phyloP scores from a whole-genome alignment of 2,113 vertebrate genomes.

The Pogonocichla stellata region DNA sequence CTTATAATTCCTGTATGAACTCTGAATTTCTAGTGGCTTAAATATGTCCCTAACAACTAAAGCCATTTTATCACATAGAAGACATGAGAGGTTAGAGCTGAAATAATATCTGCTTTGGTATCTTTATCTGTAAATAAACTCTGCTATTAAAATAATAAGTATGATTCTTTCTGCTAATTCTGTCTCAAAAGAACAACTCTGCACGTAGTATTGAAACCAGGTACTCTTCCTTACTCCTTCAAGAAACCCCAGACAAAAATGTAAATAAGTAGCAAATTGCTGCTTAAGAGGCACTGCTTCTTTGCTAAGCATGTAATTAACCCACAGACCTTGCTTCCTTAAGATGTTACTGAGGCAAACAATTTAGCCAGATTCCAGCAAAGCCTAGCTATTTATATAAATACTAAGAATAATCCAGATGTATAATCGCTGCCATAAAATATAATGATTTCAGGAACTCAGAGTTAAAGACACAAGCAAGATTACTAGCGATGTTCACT shows the following conservation, averaged over 20 bases:
- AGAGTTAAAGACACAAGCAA: not conserved
- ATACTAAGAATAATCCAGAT: not conserved
- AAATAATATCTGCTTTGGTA: not conserved
- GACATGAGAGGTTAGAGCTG: not conserved
- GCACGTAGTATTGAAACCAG: not conserved
- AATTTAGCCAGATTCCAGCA: not conserved
- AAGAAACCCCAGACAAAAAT: not conserved
- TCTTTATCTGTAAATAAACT: not conserved
- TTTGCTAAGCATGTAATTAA: conserved; percentile 9
- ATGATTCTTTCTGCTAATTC: not conserved
- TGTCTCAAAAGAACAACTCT: not conserved
- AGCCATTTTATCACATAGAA: not conserved
- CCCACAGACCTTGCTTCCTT: not conserved
- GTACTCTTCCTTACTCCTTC: not conserved
- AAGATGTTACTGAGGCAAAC: not conserved
- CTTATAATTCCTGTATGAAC: not conserved
- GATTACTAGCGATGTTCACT: not conserved
- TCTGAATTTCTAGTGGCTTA: not conserved
- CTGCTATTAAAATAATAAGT: not conserved
- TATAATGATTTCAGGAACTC: not conserved
- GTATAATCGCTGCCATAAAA: not conserved
- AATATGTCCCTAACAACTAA: not conserved
- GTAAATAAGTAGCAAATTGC: not conserved
- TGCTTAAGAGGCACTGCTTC: not conserved
- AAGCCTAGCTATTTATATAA: conserved; percentile 2